Percentiles rank a stretch among this genome's conserved stretches.
Evolutionary conservation across 2,888 invertebrate species (phyloP).

Genomic region (Lepidonotus clava): DNA sequence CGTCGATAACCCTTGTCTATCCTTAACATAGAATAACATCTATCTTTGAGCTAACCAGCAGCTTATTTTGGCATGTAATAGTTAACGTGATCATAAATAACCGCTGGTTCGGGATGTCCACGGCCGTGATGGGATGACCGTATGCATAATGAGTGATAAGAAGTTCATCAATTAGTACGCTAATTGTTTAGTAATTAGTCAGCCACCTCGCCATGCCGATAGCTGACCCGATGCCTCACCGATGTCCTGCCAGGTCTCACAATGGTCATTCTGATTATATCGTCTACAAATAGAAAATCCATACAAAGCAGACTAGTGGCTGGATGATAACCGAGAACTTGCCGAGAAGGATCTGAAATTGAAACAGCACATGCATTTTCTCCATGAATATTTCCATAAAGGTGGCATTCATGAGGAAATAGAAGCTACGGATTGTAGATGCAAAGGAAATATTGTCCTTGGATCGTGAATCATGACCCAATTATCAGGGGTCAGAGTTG

Average conservation of each 20-base stretch:
- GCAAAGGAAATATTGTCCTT: conserved; percentile 38
- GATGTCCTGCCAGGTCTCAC: background rate
- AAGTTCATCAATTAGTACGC: conserved; percentile 37
- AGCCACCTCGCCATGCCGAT: background rate
- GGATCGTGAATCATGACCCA: conserved; percentile 40
- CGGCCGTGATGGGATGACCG: background rate
- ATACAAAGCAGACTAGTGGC: background rate
- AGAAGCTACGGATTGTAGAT: background rate
- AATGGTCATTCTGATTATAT: background rate
- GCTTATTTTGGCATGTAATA: too few species aligned
- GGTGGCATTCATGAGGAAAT: background rate
- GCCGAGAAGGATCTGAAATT: background rate
- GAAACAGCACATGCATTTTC: background rate
- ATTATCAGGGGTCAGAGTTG: conserved; percentile 39
- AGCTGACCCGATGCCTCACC: background rate
- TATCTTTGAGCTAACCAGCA: too few species aligned
- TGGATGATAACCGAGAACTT: background rate
- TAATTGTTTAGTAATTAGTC: conserved; percentile 38
- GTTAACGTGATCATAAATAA: too few species aligned
- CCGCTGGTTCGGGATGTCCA: too few species aligned
- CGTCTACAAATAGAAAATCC: background rate
- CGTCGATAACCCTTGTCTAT: too few species aligned
- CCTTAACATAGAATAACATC: too few species aligned
- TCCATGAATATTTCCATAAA: background rate
- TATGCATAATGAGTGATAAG: conserved; percentile 42